Evolutionary conservation across 2,888 invertebrate species (phyloP).

Genomic region (Poecilobothrus nobilitatus): DNA sequence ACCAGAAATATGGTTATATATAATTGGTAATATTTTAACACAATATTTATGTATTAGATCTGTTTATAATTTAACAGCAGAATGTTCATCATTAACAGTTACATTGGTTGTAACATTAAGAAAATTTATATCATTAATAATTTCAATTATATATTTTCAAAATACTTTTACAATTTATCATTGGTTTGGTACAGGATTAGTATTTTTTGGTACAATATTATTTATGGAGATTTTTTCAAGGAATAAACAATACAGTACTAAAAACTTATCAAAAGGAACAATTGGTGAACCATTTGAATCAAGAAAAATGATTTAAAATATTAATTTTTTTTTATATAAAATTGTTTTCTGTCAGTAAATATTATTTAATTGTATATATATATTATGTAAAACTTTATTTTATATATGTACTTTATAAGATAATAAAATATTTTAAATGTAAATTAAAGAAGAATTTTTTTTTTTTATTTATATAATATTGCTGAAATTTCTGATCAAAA

Average conservation of each 20-base stretch:
- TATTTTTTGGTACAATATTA: constrained; percentile 87
- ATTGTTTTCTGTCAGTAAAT: too few species aligned
- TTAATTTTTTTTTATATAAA: too few species aligned
- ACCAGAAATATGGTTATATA: constrained; percentile 68
- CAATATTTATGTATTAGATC: constrained; percentile 93
- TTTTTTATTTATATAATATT: too few species aligned
- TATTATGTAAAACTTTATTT: too few species aligned
- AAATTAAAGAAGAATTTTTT: too few species aligned
- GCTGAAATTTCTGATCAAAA: too few species aligned
- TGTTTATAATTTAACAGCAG: constrained; percentile 88
- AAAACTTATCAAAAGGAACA: background rate
- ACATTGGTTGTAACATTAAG: constrained; percentile 91
- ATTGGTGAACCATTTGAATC: background rate
- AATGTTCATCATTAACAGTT: constrained; percentile 88
- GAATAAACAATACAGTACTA: constrained; percentile 27
- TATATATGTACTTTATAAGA: too few species aligned
- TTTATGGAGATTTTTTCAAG: constrained; percentile 73
- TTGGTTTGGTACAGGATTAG: constrained; percentile 82
- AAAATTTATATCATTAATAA: constrained; percentile 90
- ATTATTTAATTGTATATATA: too few species aligned
- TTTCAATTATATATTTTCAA: constrained; percentile 85
- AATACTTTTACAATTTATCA: constrained; percentile 89
- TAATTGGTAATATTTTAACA: constrained; percentile 74
- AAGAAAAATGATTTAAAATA: background rate
- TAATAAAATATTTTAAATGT: too few species aligned